Evolutionary conservation across 2,113 vertebrate genomes (phyloP), one percentile per base, ranked within the genome.

Genomic region (Panthera uncia): DNA sequence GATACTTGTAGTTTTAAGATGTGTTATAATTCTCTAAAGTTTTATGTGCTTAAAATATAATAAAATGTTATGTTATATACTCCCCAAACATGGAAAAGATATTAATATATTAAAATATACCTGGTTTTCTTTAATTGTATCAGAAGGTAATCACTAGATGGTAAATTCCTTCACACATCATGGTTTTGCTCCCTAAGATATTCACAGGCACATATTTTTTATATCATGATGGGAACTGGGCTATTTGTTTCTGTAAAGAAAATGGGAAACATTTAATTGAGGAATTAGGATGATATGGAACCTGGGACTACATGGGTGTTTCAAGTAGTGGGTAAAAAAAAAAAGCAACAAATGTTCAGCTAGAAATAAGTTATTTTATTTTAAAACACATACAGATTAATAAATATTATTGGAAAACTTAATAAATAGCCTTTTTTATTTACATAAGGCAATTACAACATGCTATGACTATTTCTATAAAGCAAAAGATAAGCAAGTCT

Each of bases 361-460:
- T 99, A 99, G 98, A 99, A 99, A 98, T 96, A 97, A 98, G 97
- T 98, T 94, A 97, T 99, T 98, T 98, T 99, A 99, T 99, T 99
- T 99, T 99, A 98, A 99, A 99, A 99, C 98, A 98, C 97, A 98
- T 98, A 98, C 98, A 99, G 98, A 97, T 98, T 99, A 99, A 98
- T 98, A 99, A 98, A 98, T 98, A 98, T 98, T 98, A 98, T 98
- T 98, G 98, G 98, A 99, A 99, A 99, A 98, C 98, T 98, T 99
- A 98, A 98, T 98, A 98, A 98, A 99, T 98, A 99, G 98, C 98
- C 97, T 98, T 98, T 98, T 98, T 95, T 98, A 98, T 99, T 98
- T 98, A 99, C 98, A 98, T 98, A 98, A 98, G 98, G 98, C 98
- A 99, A 98, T 98, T 98, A 98, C 98, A 98, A 98, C 98, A 99